These are phyloP conservation scores for Pipistrellus pipistrellus DNA, from an alignment of 2,797 vertebrate genomes.

Conservation along the genomic window DNA sequence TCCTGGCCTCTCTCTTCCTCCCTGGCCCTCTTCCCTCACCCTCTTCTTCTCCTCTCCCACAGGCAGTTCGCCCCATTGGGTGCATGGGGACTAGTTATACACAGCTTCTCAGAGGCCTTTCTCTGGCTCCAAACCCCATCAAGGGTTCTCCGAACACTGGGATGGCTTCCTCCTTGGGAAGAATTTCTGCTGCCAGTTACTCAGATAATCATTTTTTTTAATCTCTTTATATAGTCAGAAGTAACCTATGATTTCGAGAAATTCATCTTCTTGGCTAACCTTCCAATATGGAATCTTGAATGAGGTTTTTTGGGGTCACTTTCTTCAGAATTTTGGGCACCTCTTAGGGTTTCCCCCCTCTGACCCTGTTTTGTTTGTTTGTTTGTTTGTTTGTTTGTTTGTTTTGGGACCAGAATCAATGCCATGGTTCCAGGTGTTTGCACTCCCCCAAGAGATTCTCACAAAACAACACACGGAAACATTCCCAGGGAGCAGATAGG, in stretches of 20 bases:
- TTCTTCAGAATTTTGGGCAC: background rate
- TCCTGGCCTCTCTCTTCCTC: background rate
- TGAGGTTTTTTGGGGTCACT: background rate
- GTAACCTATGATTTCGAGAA: background rate
- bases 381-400: background rate
- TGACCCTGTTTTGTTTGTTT: background rate
- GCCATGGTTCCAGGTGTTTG: background rate
- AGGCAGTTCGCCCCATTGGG: background rate
- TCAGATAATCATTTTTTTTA: background rate
- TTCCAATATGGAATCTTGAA: background rate
- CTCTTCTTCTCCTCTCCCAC: background rate
- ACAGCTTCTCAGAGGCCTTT: background rate
- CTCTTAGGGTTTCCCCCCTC: background rate
- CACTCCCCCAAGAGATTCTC: background rate
- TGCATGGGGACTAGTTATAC: background rate
- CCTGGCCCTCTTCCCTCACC: no score
- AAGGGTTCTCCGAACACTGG: background rate
- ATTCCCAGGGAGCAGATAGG: background rate
- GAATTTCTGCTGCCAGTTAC: background rate
- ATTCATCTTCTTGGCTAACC: background rate
- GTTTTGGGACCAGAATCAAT: background rate
- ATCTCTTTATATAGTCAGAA: background rate
- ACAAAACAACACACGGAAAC: accelerated
- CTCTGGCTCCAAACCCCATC: background rate
- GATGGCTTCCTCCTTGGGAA: background rate